Evolutionary conservation across 2,797 vertebrate species (phyloP).

Genomic region (Glossophaga mutica): DNA sequence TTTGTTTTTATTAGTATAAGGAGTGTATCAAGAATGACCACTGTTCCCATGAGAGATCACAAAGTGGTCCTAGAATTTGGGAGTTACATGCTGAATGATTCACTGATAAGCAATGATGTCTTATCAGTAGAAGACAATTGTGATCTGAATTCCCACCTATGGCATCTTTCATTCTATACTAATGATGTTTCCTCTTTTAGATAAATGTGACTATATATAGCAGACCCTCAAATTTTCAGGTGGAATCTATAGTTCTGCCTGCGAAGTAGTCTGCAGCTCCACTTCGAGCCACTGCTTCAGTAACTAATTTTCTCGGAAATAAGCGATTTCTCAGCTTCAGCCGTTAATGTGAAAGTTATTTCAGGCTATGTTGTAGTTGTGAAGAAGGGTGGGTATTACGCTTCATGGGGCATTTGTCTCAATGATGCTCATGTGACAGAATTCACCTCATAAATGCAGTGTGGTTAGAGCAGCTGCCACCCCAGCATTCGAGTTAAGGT

Average conservation of each 20-base stretch:
- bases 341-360: conserved; percentile 15
- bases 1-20: not conserved
- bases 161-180: not conserved
- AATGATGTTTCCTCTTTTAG: conserved; percentile 37
- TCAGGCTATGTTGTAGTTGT: not conserved
- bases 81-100: conserved; percentile 14
- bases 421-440: not conserved
- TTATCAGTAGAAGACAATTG: not conserved
- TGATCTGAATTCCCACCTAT: not conserved
- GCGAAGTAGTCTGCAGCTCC: not conserved
- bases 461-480: not conserved
- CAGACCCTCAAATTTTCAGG: not conserved
- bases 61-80: conserved; percentile 24
- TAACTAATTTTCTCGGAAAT: conserved; percentile 44
- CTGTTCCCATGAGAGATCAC: not conserved
- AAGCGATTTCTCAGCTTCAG: conserved; percentile 22
- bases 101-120: conserved; percentile 10
- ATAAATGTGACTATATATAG: not conserved
- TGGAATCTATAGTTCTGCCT: not conserved
- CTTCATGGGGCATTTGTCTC: conserved; percentile 4
- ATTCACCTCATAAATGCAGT: not conserved
- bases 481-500: not conserved
- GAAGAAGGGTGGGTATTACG: not conserved
- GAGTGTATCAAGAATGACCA: conserved; percentile 1
- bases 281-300: not conserved